Evolutionary conservation across 2,888 invertebrate species (phyloP).

Genomic region (Druceiella hillmani): DNA sequence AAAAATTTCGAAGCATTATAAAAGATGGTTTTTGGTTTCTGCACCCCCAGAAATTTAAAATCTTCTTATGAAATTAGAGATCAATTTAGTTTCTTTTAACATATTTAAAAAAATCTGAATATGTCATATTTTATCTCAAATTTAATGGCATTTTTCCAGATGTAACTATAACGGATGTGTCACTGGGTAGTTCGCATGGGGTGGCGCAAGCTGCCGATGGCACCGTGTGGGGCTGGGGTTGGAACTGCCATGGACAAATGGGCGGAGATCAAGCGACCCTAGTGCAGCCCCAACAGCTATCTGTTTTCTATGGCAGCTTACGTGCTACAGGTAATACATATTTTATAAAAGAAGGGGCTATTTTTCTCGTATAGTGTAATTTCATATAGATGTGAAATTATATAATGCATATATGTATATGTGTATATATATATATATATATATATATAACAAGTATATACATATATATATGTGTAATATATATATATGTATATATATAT

Average conservation of each 20-base stretch:
- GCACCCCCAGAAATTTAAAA: background rate
- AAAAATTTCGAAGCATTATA: too few species aligned
- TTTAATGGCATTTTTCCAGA: slow-evolving; percentile 5
- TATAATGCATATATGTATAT: too few species aligned
- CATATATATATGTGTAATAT: too few species aligned
- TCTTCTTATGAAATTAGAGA: background rate
- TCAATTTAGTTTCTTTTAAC: background rate
- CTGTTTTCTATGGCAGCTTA: slow-evolving; percentile 37
- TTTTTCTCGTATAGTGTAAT: too few species aligned
- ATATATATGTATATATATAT: too few species aligned
- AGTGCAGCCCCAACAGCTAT: slow-evolving; percentile 32
- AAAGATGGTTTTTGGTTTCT: too few species aligned
- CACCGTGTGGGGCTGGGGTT: slow-evolving; percentile 86
- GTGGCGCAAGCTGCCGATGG: slow-evolving; percentile 79
- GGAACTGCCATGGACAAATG: slow-evolving; percentile 53
- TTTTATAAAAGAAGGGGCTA: too few species aligned
- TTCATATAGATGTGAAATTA: too few species aligned
- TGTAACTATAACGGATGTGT: slow-evolving; percentile 38
- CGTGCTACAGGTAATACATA: too few species aligned
- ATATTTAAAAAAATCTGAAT: slow-evolving; percentile 28
- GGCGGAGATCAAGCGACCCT: too few species aligned
- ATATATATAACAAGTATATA: too few species aligned
- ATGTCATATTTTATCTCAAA: background rate
- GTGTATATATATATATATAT: too few species aligned
- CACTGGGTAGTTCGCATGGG: slow-evolving; percentile 39